These are phyloP conservation scores for Lepeophtheirus salmonis DNA, from an alignment of 1,140 invertebrate species.

Conservation along the genomic window DNA sequence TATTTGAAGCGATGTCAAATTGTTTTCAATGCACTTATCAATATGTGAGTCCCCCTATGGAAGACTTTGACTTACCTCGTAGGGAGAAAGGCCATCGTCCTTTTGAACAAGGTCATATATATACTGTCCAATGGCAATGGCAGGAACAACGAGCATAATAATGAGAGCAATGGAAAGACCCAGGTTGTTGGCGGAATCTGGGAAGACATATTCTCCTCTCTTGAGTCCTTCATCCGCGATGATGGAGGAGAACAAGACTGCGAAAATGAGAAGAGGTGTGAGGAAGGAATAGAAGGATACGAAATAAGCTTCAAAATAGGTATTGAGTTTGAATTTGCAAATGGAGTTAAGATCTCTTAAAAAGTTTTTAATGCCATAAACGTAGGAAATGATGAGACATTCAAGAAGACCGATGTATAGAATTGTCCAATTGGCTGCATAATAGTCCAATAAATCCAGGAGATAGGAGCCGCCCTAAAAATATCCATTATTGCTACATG, in stretches of 20 bases:
- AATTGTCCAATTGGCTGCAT: constrained; percentile 67
- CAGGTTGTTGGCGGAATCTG: constrained; percentile 47
- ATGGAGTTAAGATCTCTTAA: constrained; percentile 52
- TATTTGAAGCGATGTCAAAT: too few species aligned
- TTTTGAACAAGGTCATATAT: neutral
- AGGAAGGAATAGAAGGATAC: neutral
- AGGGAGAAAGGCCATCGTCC: neutral
- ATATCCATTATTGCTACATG: neutral
- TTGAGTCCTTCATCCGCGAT: constrained; percentile 56
- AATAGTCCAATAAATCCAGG: constrained; percentile 62
- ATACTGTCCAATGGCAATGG: constrained; percentile 40
- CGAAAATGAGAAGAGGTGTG: constrained; percentile 23
- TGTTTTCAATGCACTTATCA: too few species aligned
- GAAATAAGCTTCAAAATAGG: neutral
- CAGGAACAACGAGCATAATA: constrained; percentile 46
- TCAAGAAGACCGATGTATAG: constrained; percentile 56
- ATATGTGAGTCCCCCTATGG: too few species aligned
- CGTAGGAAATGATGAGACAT: constrained; percentile 54
- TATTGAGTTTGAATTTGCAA: constrained; percentile 27
- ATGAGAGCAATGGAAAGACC: constrained; percentile 50
- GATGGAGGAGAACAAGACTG: constrained; percentile 59
- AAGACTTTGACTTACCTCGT: neutral
- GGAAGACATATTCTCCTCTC: constrained; percentile 48
- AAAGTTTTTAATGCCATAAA: constrained; percentile 59
- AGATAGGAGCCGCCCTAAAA: constrained; percentile 46